phyloP scores from a whole-genome alignment of 1,140 invertebrate species.

The Scylla paramamosain region DNA sequence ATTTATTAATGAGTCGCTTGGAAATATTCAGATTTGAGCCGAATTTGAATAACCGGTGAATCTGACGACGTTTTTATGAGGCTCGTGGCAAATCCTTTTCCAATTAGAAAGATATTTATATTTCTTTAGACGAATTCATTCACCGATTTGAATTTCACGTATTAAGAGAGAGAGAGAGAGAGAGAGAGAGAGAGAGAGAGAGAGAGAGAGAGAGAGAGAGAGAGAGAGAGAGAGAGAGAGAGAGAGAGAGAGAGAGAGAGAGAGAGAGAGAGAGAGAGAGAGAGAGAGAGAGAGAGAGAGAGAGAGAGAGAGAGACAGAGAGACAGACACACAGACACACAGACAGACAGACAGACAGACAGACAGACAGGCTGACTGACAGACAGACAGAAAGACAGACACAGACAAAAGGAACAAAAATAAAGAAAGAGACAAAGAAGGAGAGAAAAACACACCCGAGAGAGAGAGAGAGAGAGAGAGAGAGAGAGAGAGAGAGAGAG shows the following conservation, averaged over 20 bases:
- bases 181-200: background rate
- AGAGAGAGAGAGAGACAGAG: background rate
- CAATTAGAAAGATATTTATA: conserved; percentile 13
- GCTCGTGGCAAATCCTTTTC: background rate
- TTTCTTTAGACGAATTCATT: conserved; percentile 23
- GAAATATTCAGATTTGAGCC: conserved; percentile 55
- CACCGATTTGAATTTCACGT: background rate
- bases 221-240: conserved; percentile 27
- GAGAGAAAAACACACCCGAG: background rate
- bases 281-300: background rate
- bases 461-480: background rate
- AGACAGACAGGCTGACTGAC: no score
- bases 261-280: background rate
- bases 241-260: background rate
- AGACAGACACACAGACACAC: background rate
- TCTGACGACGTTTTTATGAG: conserved; percentile 56
- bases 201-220: conserved; percentile 2
- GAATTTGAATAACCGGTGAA: conserved; percentile 30
- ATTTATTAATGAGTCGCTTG: conserved; percentile 58
- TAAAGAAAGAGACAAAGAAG: background rate
- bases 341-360: background rate
- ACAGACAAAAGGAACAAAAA: no score
- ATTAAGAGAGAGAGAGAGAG: background rate
- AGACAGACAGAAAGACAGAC: no score
- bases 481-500: conserved; percentile 20